phyloP scores from a whole-genome alignment of 2,888 invertebrate species.

The Plemyria rubiginata region DNA sequence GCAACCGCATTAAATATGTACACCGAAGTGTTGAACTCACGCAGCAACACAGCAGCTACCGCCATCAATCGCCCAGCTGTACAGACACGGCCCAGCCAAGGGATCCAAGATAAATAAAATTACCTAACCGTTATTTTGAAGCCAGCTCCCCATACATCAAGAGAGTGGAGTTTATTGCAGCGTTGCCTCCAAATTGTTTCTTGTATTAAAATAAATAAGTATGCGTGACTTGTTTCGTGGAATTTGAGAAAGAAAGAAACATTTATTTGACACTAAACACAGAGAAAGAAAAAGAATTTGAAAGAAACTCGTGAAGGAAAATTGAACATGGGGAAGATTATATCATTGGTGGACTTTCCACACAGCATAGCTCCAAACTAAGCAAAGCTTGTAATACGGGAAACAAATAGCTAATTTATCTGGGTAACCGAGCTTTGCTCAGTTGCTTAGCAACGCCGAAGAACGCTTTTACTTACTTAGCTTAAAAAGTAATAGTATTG shows the following conservation, averaged over 20 bases:
- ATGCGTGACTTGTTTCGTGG: slow-evolving; percentile 21
- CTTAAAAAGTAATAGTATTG: too few species aligned
- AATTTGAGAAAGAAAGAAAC: too few species aligned
- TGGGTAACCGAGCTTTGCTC: too few species aligned
- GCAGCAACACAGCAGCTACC: slow-evolving; percentile 52
- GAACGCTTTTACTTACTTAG: too few species aligned
- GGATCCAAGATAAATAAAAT: slow-evolving; percentile 56
- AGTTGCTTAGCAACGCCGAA: too few species aligned
- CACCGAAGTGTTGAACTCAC: slow-evolving; percentile 55
- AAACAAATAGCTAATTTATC: too few species aligned
- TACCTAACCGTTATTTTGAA: slow-evolving; percentile 53
- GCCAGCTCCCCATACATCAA: slow-evolving; percentile 49
- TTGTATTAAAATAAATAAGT: slow-evolving; percentile 39
- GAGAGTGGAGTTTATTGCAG: slow-evolving; percentile 44
- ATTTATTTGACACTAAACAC: too few species aligned
- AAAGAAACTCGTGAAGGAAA: slow-evolving; percentile 3
- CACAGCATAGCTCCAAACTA: too few species aligned
- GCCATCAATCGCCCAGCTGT: slow-evolving; percentile 56
- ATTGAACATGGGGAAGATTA: too few species aligned
- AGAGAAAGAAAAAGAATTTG: too few species aligned
- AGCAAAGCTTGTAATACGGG: too few species aligned
- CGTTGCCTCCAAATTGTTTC: slow-evolving; percentile 40
- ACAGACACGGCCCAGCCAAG: slow-evolving; percentile 40
- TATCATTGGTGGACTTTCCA: too few species aligned
- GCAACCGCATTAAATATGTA: slow-evolving; percentile 69